Conservation (phyloP, 2,797 vertebrate species). For the Pantherophis alleghaniensis region DNA sequence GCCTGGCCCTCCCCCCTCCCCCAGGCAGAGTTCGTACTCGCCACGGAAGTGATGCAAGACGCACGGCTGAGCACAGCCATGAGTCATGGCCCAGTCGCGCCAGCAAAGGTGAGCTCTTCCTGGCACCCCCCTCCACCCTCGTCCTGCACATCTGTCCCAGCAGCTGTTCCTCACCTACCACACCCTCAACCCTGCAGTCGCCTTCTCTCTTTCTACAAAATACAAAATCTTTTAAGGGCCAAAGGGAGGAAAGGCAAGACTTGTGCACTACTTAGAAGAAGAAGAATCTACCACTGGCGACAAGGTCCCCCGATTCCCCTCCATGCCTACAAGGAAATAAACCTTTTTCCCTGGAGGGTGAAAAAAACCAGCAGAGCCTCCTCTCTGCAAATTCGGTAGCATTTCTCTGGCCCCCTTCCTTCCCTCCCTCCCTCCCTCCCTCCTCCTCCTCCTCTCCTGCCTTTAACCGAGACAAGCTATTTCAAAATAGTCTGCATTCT, state of each 20-base stretch:
- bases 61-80: too few relatives aligned
- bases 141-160: background rate
- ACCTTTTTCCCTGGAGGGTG: conserved; percentile 1
- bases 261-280: background rate
- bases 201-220: background rate
- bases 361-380: conserved; percentile 9
- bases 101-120: background rate
- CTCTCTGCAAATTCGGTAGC: conserved; percentile 42
- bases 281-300: background rate
- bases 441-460: conserved; percentile 28
- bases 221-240: conserved; percentile 1
- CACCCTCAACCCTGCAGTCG: background rate
- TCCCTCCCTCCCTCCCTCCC: background rate
- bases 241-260: background rate
- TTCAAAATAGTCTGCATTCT: conserved; percentile 81
- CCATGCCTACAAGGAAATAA: conserved; percentile 8
- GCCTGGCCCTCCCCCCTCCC: background rate
- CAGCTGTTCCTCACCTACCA: conserved; percentile 14
- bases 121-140: background rate
- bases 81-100: background rate
- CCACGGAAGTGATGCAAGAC: background rate
- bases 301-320: conserved; percentile 4
- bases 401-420: conserved; percentile 33
- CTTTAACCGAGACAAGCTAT: conserved; percentile 65
- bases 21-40: background rate